These are phyloP conservation scores for Salvelinus alpinus DNA, from an alignment of 2,113 vertebrate genomes.

Conservation along the genomic window DNA sequence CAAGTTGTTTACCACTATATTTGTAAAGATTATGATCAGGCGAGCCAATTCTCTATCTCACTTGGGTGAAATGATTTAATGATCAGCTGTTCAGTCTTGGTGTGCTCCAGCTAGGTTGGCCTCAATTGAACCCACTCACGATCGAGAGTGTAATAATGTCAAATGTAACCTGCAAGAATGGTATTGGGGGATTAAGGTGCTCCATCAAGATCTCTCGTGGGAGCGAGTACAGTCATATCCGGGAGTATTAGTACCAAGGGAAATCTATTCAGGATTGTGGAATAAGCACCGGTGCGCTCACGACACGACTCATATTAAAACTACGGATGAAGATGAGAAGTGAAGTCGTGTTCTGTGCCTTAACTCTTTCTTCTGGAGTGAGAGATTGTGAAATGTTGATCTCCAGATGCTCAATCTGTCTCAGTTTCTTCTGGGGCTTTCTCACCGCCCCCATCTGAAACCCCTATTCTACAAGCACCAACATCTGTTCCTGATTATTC, in stretches of 20 bases:
- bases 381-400: constrained; percentile 69
- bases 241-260: constrained; percentile 13
- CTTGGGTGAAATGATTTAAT: no score
- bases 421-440: constrained; percentile 80
- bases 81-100: no score
- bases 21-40: no score
- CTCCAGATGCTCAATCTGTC: constrained; percentile 82
- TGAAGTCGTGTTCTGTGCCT: constrained; percentile 65
- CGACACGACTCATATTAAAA: neutral
- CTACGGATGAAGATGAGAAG: neutral
- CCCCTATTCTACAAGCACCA: neutral
- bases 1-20: no score
- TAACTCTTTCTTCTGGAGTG: constrained; percentile 72
- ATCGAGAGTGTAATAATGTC: neutral
- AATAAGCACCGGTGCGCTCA: neutral
- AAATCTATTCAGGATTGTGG: constrained; percentile 36
- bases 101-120: no score
- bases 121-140: no score
- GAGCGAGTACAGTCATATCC: constrained; percentile 9
- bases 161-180: neutral
- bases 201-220: neutral
- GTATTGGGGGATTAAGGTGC: neutral
- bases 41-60: no score
- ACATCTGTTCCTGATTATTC: no score
- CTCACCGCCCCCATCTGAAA: constrained; percentile 76